Evolutionary conservation across 2,113 vertebrate genomes (phyloP).

Genomic region (Sorex araneus): DNA sequence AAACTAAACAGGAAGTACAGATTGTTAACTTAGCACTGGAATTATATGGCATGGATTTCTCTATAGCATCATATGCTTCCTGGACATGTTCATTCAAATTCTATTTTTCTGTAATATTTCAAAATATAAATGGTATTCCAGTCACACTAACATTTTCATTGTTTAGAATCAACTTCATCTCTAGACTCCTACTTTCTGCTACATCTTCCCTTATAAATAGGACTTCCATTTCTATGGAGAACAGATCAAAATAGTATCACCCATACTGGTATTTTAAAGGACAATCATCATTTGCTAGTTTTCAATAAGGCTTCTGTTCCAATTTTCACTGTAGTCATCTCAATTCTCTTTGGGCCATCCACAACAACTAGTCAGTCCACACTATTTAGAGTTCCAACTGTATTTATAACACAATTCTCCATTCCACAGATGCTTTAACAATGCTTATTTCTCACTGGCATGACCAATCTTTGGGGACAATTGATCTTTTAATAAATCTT

Average conservation of each 20-base stretch:
- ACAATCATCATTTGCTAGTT: conserved; percentile 53
- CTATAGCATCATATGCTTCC: no score
- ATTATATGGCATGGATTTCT: no score
- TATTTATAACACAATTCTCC: conserved; percentile 75
- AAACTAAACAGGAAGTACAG: no score
- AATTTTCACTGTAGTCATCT: background rate
- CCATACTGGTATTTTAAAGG: conserved; percentile 10
- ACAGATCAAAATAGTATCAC: conserved; percentile 16
- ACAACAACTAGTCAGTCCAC: conserved; percentile 31
- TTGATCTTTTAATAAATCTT: conserved; percentile 84
- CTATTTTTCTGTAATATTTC: no score
- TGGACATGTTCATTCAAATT: no score
- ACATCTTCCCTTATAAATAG: background rate
- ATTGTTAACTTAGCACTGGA: no score
- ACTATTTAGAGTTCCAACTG: conserved; percentile 59
- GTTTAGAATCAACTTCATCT: background rate
- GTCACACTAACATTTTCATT: background rate
- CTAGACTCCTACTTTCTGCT: background rate
- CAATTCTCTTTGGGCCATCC: conserved; percentile 10
- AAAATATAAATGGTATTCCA: background rate
- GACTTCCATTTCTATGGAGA: background rate
- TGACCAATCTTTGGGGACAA: conserved; percentile 80
- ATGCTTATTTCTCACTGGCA: conserved; percentile 76
- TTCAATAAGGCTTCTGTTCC: conserved; percentile 9
- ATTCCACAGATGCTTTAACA: conserved; percentile 64